Percentiles rank a stretch among this genome's conserved stretches.
phyloP scores from a whole-genome alignment of 2,113 vertebrate genomes.

The Eurypyga helias region DNA sequence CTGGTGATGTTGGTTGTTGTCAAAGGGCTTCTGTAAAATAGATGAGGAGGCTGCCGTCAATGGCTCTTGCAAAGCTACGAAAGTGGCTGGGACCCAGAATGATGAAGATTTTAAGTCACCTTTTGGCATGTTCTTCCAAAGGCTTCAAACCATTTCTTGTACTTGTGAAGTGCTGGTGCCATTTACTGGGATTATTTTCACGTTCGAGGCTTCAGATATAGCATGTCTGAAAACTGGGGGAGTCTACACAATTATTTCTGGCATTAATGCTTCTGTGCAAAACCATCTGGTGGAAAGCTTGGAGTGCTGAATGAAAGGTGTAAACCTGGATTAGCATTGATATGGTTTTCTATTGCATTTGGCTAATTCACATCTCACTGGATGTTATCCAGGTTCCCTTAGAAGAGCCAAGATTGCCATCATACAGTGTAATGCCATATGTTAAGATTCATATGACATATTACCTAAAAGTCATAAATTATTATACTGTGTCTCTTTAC shows the following conservation, averaged over 20 bases:
- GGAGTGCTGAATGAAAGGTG: constrained; percentile 76
- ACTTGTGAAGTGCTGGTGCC: not conserved
- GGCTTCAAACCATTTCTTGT: not conserved
- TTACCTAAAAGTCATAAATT: constrained; percentile 82
- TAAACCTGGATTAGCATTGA: constrained; percentile 80
- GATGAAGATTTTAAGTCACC: not conserved
- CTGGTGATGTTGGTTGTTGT: not conserved
- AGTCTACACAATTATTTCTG: constrained; percentile 67
- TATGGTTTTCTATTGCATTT: constrained; percentile 76
- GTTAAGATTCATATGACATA: constrained; percentile 82
- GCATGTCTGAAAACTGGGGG: constrained; percentile 52
- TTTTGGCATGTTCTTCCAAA: not conserved
- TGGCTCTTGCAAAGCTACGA: not conserved
- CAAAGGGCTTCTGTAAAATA: not conserved
- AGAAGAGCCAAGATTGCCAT: constrained; percentile 80
- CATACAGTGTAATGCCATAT: constrained; percentile 78
- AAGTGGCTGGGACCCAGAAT: not conserved
- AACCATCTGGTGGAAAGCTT: constrained; percentile 78
- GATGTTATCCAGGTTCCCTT: constrained; percentile 78
- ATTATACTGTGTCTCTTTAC: constrained; percentile 73
- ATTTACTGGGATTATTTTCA: constrained; percentile 28
- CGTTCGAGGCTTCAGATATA: constrained; percentile 32
- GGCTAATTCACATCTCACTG: constrained; percentile 76
- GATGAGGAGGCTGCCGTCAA: not conserved
- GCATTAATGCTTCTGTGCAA: constrained; percentile 68